phyloP scores from a whole-genome alignment of 2,113 vertebrate genomes.

The Lagenorhynchus albirostris region DNA sequence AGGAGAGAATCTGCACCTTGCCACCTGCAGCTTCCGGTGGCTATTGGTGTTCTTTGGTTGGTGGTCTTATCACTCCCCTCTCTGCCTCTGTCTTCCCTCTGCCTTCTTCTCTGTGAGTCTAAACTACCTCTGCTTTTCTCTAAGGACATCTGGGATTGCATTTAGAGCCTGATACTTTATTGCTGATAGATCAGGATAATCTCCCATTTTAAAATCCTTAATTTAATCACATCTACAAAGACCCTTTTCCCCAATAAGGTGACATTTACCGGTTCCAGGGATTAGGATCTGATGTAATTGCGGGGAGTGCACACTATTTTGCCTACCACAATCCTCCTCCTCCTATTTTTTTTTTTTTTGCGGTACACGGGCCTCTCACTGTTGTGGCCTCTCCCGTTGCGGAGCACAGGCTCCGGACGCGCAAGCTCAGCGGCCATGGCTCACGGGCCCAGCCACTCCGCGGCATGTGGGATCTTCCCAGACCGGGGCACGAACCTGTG shows the following conservation, averaged over 20 bases:
- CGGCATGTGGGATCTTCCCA: too few species aligned
- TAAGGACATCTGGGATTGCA: background rate
- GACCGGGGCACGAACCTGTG: too few species aligned
- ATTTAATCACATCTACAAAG: background rate
- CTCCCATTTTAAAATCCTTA: background rate
- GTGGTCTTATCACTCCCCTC: fast-evolving
- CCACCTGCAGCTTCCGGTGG: background rate
- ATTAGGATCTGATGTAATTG: background rate
- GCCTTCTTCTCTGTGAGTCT: background rate
- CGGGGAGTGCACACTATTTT: background rate
- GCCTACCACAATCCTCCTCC: background rate
- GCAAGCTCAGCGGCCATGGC: too few species aligned
- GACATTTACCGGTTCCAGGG: background rate
- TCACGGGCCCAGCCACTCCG: too few species aligned
- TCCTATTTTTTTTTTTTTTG: background rate
- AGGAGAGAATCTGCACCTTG: background rate
- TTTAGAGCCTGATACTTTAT: background rate
- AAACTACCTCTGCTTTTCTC: background rate
- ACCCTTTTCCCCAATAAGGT: background rate
- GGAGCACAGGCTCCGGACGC: too few species aligned
- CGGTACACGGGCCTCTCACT: too few species aligned
- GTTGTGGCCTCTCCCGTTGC: too few species aligned
- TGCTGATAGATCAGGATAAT: background rate
- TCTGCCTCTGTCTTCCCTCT: background rate
- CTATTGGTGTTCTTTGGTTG: background rate